Evolutionary conservation across 1,140 invertebrate genomes (phyloP), one percentile per base, ranked within the genome.

Genomic region (Eulimnadia texana): DNA sequence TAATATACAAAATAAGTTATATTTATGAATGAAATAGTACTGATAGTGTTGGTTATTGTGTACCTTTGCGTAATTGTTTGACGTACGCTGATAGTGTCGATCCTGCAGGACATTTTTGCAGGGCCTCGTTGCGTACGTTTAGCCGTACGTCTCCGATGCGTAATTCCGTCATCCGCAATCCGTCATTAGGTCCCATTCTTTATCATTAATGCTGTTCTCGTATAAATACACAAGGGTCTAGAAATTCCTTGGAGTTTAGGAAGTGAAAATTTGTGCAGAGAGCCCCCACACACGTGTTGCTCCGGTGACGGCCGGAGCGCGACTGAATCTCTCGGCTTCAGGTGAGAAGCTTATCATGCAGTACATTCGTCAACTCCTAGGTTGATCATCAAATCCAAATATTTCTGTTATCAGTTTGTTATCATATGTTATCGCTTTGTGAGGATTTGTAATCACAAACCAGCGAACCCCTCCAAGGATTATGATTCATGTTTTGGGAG

Each of bases 21-120:
- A n/a, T n/a, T n/a, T n/a, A n/a, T n/a, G n/a, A n/a, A n/a, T n/a
- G 11, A 47, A 1, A 11, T 47, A n/a, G 11, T 47, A n/a, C 42
- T 47, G 42, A n/a, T n/a, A n/a, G 0, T 47, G 50, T 13, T 51
- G 50, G 6, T 51, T n/a, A 20, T 22, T 3, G 10, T 22, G 22
- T 57, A 57, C 55, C 55, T 57, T 57, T 57, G 10, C 22, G 16
- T 27, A 57, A 28, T 10, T 57, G 11, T 33, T 33, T 57, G 3
- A 57, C 24, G 27, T 29, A 11, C 11, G 55, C 25, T 10, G 55
- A 27, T 19, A 57, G 19, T 16, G 55, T 20, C 22, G 55, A 57
- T 19, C 55, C 55, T 23, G 25, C 28, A 3, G 55, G 28, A 42
- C 55, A 57, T 27, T 33, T 27, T 23, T 29, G 27, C 55, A 57